phyloP scores from a whole-genome alignment of 2,888 invertebrate genomes.

The Idaea straminata region DNA sequence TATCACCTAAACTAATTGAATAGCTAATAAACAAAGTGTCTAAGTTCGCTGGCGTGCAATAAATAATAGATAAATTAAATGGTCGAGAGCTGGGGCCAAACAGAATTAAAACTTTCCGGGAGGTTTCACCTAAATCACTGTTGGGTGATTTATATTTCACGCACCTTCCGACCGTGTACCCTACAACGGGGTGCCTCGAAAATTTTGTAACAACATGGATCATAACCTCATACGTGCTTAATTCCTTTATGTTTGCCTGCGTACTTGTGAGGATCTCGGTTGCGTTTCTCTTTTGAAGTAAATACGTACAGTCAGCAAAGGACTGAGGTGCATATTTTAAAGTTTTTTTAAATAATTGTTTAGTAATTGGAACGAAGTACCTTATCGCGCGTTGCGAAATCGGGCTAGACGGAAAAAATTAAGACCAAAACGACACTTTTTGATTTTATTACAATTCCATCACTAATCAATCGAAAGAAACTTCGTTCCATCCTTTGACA shows the following conservation, averaged over 20 bases:
- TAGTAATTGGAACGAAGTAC: no score
- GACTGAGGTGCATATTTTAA: no score
- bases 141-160: conserved; percentile 71
- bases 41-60: conserved; percentile 55
- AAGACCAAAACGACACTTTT: no score
- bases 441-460: no score
- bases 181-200: conserved; percentile 25
- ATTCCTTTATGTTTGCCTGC: conserved; percentile 7
- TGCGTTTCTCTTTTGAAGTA: not conserved
- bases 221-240: conserved; percentile 25
- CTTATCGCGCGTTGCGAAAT: no score
- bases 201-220: conserved; percentile 31
- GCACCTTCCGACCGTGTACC: conserved; percentile 50
- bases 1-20: conserved; percentile 55
- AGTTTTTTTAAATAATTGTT: no score
- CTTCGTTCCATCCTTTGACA: no score
- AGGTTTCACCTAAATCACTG: conserved; percentile 68
- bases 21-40: conserved; percentile 62
- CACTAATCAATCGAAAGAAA: no score
- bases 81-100: conserved; percentile 54
- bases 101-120: conserved; percentile 72
- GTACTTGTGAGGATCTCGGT: not conserved
- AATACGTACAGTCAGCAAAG: no score
- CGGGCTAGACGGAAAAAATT: no score
- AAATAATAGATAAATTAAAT: conserved; percentile 73